phyloP scores from a whole-genome alignment of 1,140 invertebrate species.

The Copidosoma floridanum region DNA sequence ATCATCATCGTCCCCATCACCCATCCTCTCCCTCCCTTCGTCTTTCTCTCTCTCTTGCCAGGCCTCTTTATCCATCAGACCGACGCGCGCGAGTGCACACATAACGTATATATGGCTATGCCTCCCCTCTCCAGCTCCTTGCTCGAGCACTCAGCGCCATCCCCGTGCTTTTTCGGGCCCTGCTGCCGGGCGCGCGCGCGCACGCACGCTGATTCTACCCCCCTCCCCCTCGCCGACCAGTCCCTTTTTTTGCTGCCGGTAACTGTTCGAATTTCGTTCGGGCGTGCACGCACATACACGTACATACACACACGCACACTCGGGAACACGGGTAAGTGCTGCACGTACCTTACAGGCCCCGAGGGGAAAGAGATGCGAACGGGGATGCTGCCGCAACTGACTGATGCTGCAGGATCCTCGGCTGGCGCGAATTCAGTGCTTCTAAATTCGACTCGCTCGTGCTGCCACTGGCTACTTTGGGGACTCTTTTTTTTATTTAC shows the following conservation, averaged over 20 bases:
- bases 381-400: background rate
- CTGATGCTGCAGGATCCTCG: constrained; percentile 3
- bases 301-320: no score
- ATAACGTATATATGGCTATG: background rate
- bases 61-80: constrained; percentile 18
- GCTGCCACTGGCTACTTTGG: no score
- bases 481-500: no score
- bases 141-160: constrained; percentile 17
- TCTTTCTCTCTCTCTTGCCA: constrained; percentile 4
- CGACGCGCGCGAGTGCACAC: background rate
- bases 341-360: no score
- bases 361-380: no score
- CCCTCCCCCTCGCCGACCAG: constrained; percentile 7
- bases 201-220: constrained; percentile 22
- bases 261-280: constrained; percentile 55
- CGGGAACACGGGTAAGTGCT: no score
- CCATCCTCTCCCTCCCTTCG: background rate
- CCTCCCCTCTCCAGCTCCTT: background rate
- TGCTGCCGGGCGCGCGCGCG: constrained; percentile 13
- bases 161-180: background rate
- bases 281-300: background rate
- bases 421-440: constrained; percentile 8
- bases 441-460: constrained; percentile 23
- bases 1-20: no score
- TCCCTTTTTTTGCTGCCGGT: constrained; percentile 47